These are phyloP conservation scores for Paguma larvata DNA, from an alignment of 2,797 vertebrate species.

Conservation along the genomic window DNA sequence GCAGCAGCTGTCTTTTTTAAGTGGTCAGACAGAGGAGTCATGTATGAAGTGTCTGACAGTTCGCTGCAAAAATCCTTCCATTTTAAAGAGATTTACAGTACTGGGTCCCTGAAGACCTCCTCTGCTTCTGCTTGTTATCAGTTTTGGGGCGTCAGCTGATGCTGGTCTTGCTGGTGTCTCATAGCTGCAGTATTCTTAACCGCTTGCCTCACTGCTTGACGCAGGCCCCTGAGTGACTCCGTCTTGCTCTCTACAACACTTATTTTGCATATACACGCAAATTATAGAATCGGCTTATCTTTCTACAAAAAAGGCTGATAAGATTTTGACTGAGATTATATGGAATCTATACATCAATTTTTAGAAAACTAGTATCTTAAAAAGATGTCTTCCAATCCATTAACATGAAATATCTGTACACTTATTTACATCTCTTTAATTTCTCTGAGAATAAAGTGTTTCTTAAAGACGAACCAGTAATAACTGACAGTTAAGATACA, in stretches of 20 bases:
- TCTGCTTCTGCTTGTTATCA: background rate
- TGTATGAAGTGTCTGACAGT: background rate
- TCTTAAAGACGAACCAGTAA: background rate
- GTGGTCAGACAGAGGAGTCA: background rate
- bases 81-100: background rate
- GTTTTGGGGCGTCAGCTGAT: background rate
- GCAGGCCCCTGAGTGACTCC: background rate
- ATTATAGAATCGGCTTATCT: conserved; percentile 28
- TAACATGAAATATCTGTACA: background rate
- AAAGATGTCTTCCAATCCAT: conserved; percentile 23
- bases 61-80: background rate
- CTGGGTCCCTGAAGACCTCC: background rate
- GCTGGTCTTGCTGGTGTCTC: background rate
- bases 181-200: background rate
- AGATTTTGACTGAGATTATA: conserved; percentile 1
- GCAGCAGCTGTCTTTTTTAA: background rate
- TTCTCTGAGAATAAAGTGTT: conserved; percentile 7
- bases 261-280: background rate
- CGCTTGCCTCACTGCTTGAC: background rate
- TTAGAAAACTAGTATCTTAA: background rate
- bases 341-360: background rate
- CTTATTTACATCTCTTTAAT: background rate
- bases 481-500: background rate
- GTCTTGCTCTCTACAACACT: background rate
- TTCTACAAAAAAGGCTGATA: background rate